These are phyloP conservation scores for Tetragonula clypearis DNA, from an alignment of 1,140 invertebrate species.

Conservation along the genomic window DNA sequence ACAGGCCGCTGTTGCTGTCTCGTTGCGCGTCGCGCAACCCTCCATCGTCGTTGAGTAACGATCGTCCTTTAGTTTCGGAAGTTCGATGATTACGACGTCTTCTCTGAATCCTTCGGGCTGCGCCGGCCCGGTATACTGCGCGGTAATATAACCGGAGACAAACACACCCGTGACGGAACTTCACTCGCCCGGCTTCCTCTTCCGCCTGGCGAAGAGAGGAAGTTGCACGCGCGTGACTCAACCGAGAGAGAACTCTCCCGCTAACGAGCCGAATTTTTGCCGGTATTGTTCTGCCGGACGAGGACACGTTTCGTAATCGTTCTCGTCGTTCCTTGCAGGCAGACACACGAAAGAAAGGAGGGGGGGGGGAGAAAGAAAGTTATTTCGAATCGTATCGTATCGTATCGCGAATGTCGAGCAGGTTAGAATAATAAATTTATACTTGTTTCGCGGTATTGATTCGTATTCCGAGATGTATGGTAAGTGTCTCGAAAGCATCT, in stretches of 20 bases:
- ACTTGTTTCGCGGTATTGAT: not conserved
- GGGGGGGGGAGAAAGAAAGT: too few relatives aligned
- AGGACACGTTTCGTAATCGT: too few relatives aligned
- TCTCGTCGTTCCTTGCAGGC: too few relatives aligned
- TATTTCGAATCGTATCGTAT: not conserved
- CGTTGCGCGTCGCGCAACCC: conserved; percentile 2
- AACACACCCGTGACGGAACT: conserved; percentile 22
- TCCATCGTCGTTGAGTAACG: conserved; percentile 13
- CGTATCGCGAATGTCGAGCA: not conserved
- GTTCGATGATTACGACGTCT: conserved; percentile 46
- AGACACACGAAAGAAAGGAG: not conserved
- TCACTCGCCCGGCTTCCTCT: not conserved
- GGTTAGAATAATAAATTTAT: not conserved
- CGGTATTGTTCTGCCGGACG: not conserved
- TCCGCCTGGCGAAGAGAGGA: not conserved
- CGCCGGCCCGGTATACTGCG: too few relatives aligned
- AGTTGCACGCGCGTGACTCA: not conserved
- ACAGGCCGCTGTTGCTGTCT: not conserved
- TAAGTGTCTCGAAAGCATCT: not conserved
- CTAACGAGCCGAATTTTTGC: not conserved
- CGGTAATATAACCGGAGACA: conserved; percentile 26
- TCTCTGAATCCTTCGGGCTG: not conserved
- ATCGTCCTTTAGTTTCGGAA: conserved; percentile 48
- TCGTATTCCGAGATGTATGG: not conserved
- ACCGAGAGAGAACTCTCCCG: not conserved